phyloP scores from a whole-genome alignment of 1,140 invertebrate species.

The Venustaconcha ellipsiformis region DNA sequence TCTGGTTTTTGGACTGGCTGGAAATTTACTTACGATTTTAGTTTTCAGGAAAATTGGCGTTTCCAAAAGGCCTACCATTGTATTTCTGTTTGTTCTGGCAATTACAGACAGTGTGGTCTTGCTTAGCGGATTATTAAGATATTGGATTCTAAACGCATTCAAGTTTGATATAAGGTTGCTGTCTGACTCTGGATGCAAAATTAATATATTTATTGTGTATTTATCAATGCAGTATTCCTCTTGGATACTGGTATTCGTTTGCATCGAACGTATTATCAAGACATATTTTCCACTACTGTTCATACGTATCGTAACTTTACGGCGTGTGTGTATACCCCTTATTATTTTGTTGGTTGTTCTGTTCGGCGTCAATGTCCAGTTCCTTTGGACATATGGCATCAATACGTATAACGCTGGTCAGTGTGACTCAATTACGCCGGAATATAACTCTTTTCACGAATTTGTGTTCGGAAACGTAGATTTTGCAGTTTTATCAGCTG shows the following conservation, averaged over 20 bases:
- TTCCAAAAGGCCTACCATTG: conserved; percentile 20
- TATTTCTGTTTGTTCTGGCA: conserved; percentile 37
- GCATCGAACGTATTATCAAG: conserved; percentile 46
- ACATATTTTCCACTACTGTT: conserved; percentile 43
- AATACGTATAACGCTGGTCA: conserved; percentile 7
- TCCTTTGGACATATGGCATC: conserved; percentile 48
- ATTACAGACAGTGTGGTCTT: conserved; percentile 44
- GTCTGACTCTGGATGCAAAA: conserved; percentile 38
- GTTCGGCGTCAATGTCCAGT: conserved; percentile 38
- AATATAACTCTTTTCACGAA: conserved; percentile 41
- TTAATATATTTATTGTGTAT: conserved; percentile 51
- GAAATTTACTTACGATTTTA: conserved; percentile 35
- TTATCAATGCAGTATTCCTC: conserved; percentile 50
- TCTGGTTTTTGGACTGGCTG: conserved; percentile 33
- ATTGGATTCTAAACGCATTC: conserved; percentile 41
- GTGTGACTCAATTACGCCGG: conserved; percentile 18
- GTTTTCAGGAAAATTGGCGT: conserved; percentile 23
- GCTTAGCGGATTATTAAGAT: conserved; percentile 37
- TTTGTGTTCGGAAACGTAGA: conserved; percentile 46
- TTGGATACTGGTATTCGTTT: conserved; percentile 57
- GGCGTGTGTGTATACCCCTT: conserved; percentile 18
- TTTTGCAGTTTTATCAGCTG: conserved; percentile 32
- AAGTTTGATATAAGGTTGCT: conserved; percentile 38
- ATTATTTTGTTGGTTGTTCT: conserved; percentile 36
- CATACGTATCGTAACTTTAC: conserved; percentile 28